Evolutionary conservation across 2,113 vertebrate genomes (phyloP), one percentile per base, ranked within the genome.

Genomic region (Xenotilapia leptura): DNA sequence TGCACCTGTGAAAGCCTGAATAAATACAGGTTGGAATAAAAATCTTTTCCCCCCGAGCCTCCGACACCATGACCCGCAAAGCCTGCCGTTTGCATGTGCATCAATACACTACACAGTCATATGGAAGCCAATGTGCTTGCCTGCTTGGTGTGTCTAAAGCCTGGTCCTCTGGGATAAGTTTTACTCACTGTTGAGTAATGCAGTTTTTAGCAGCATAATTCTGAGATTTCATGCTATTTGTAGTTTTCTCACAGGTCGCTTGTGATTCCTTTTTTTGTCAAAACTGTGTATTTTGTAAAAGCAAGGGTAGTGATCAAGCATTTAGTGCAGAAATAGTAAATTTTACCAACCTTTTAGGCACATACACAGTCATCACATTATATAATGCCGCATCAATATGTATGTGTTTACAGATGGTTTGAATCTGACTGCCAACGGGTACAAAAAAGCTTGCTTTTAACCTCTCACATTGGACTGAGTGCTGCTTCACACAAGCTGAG

Each of bases 401-500:
- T 77, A 51, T 21, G 33, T 49, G 36, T 81, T 79, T 83, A 33
- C 82, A 80, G 38, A 88, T 56, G 75, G 73, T 85, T 83, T 68
- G 19, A 31, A 33, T 80, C 68, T 73, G 21, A 49, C 31, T 70
- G 80, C 19, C 86, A 86, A 70, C 23, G 17, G 42, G 56, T 28
- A 77, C n/a, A 80, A 40, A 86, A 80, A 90, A 38, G n/a, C 42
- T 81, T 83, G 54, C 85, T 88, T 92, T 93, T 90, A 91, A 84
- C 87, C 84, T 87, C 83, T 79, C 85, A 89, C 84, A 47, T 70
- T 38, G 15, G 45, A 49, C 75, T 79, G 13, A 21, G 53, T 54
- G 79, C 82, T 65, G 79, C 75, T 89, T 94, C 87, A 84, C 92
- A 92, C 86, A 31, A 68, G 79, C 82, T 19, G 88, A 90, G 85